Evolutionary conservation across 2,113 vertebrate species (phyloP), one percentile per base, ranked within the genome.

Genomic region (Megaceryle torquata): DNA sequence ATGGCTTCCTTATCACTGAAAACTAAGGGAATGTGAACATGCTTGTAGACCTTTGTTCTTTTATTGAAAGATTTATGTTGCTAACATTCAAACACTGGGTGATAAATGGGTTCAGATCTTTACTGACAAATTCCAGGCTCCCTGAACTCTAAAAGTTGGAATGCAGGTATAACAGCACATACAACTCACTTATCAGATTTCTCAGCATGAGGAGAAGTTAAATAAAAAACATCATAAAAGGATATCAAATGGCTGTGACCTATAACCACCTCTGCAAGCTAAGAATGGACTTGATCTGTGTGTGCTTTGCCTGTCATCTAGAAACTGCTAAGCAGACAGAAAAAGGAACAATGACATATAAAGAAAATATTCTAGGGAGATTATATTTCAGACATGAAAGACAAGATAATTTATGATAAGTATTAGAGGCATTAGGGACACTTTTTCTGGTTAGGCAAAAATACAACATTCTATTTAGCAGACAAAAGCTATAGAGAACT

Each of bases 41-140:
- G 20, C 39, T 91, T 82, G 79, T 80, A 93, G 76, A 96, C 65
- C 69, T 95, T 94, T 95, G 82, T 89, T 96, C 93, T 95, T 95
- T 94, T 91, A 94, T 92, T 91, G 37, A 86, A 95, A 96, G 96
- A 96, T 96, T 97, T 95, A 96, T 94, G 90, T 86, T 93, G 37
- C 63, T 94, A 95, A 90, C 93, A 94, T 97, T 97, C 96, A 95
- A 91, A 87, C 75, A 86, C 35, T 26, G 65, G 89, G 78, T 82
- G 93, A 96, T 90, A 83, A 75, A 95, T 54, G 77, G 31, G 61
- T 92, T 94, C 46, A 77, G 57, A 84, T 46, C 76, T 95, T 94
- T 86, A 56, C 74, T 90, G 89, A 95, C 35, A 79, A 93, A 95
- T 91, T 96, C 56, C 93, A 96, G 79, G 21, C 88, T 89, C 57